A percentile compares a stretch with the other conserved stretches of the same genome.
Evolutionary conservation across 2,797 vertebrate genomes (phyloP).

Genomic region (Acipenser transmontanus): DNA sequence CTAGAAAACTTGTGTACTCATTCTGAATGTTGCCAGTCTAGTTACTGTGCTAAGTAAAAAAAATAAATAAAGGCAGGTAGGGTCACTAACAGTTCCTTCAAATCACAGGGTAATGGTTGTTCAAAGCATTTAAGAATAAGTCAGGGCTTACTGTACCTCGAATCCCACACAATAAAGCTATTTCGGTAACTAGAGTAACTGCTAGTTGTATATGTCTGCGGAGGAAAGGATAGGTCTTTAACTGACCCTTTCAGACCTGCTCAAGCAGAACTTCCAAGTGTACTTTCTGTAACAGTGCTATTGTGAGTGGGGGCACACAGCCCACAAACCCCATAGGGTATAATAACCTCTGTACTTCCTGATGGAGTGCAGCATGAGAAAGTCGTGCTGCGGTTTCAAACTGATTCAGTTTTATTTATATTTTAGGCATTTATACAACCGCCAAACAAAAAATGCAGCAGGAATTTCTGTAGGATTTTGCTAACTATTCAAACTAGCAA

Average conservation of each 20-base stretch:
- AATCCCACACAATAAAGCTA: background rate
- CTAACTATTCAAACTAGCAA: background rate
- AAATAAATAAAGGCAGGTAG: background rate
- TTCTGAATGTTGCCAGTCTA: background rate
- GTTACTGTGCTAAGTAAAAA: background rate
- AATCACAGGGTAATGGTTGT: background rate
- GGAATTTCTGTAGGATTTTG: background rate
- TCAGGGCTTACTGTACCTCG: background rate
- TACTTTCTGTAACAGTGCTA: background rate
- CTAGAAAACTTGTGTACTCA: background rate
- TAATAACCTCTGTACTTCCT: background rate
- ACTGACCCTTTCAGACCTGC: background rate
- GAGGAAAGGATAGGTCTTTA: background rate
- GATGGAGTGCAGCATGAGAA: background rate
- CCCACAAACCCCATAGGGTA: background rate
- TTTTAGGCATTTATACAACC: no score
- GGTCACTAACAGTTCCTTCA: background rate
- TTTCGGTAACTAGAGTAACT: background rate
- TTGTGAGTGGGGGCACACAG: background rate
- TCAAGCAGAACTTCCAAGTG: background rate
- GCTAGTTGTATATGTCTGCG: background rate
- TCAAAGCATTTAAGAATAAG: background rate
- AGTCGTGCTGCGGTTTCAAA: background rate
- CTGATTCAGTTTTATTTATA: background rate
- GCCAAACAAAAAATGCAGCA: background rate